A percentile compares a stretch with the other conserved stretches of the same genome.
Conservation (phyloP, 30 jellyfish, hydroid and myxozoan genomes). For the Hydractinia symbiolongicarpus region DNA sequence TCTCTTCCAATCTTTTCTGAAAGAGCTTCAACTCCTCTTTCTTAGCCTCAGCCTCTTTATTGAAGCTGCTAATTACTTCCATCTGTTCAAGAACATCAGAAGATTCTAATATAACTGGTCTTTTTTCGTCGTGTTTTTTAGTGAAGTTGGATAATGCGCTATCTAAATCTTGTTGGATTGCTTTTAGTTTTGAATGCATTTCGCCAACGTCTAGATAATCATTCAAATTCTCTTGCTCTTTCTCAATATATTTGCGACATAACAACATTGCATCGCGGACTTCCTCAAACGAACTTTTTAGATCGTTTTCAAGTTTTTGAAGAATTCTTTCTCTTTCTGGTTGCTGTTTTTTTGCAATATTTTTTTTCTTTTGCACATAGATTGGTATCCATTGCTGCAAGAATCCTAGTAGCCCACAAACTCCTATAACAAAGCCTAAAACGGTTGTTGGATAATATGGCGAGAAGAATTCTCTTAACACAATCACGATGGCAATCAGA, state of each 20-base stretch:
- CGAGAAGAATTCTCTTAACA: too few species aligned
- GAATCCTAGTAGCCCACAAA: too few species aligned
- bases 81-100: background rate
- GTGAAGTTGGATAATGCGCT: background rate
- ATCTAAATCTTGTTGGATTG: background rate
- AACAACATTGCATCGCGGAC: background rate
- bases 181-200: background rate
- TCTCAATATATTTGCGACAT: background rate
- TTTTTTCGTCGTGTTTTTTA: background rate
- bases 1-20: background rate
- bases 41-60: background rate
- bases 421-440: too few species aligned
- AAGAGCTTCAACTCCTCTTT: background rate
- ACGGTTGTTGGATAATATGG: too few species aligned
- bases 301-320: background rate
- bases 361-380: too few species aligned
- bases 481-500: too few species aligned
- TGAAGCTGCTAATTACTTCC: background rate
- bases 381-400: too few species aligned
- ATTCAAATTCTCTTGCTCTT: background rate
- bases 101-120: background rate
- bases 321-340: background rate
- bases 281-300: background rate
- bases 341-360: background rate
- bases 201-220: background rate